Evolutionary conservation across 2,797 vertebrate genomes (phyloP).

Genomic region (Pteropus rufus): DNA sequence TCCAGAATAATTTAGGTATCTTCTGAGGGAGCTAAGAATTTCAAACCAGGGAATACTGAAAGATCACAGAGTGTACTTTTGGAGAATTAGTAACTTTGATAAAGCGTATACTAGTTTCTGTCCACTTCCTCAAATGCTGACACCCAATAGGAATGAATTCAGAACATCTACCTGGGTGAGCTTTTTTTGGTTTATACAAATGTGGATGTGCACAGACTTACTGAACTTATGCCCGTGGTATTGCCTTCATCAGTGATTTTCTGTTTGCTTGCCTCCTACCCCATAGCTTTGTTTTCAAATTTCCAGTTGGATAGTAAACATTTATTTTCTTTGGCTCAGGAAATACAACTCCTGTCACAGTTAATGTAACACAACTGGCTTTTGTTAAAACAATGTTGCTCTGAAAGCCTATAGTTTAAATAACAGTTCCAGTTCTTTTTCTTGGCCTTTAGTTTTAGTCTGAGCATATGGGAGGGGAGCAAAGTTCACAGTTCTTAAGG

Average conservation of each 20-base stretch:
- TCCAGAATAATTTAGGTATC: neutral
- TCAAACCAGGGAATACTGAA: neutral
- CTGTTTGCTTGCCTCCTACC: neutral
- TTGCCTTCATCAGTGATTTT: slow-evolving; percentile 37
- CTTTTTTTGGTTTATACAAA: slow-evolving; percentile 48
- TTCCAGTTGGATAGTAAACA: slow-evolving; percentile 8
- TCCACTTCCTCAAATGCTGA: neutral
- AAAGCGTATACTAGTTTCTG: neutral
- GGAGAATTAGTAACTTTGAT: neutral
- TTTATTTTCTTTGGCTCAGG: slow-evolving; percentile 53
- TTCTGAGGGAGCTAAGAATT: neutral
- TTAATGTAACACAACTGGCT: slow-evolving; percentile 8
- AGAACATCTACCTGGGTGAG: slow-evolving; percentile 29
- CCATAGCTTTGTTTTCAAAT: slow-evolving; percentile 30
- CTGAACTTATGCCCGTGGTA: neutral
- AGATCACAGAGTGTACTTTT: neutral
- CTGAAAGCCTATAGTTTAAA: slow-evolving; percentile 12
- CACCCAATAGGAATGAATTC: slow-evolving; percentile 35
- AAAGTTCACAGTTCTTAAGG: neutral
- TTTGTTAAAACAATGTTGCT: slow-evolving; percentile 17
- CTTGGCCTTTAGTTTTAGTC: slow-evolving; percentile 31
- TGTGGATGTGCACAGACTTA: neutral
- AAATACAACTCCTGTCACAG: slow-evolving; percentile 36
- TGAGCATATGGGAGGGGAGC: neutral
- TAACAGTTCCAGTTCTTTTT: neutral